A percentile compares a stretch with the other conserved stretches of the same genome.
Evolutionary conservation across 2,797 vertebrate genomes (phyloP).

Genomic region (Pantherophis vulpinus): DNA sequence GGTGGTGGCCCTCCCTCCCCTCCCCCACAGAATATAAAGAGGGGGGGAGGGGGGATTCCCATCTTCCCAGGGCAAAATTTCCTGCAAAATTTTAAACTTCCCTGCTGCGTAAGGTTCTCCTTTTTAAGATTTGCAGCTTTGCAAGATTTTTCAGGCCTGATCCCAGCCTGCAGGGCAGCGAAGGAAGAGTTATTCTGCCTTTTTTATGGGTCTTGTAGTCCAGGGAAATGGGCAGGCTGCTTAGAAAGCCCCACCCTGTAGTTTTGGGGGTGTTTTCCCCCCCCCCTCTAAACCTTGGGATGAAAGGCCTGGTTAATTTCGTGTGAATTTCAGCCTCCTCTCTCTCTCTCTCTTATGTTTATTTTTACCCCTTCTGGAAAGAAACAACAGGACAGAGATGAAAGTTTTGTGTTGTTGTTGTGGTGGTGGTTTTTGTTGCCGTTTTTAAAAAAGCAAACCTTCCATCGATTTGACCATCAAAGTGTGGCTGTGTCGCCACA

Average conservation of each 20-base stretch:
- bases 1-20: no score
- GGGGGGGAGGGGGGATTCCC: neutral
- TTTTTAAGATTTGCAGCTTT: neutral
- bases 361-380: no score
- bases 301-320: neutral
- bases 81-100: neutral
- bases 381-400: no score
- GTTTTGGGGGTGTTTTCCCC: no score
- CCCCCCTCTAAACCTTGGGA: no score
- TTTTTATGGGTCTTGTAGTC: neutral
- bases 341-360: no score
- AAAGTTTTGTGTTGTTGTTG: no score
- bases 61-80: neutral
- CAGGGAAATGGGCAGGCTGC: neutral
- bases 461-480: neutral
- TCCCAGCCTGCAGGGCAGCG: neutral
- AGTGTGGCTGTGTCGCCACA: rapidly evolving
- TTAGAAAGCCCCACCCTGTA: neutral
- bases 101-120: neutral
- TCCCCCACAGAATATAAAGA: neutral
- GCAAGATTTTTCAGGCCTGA: neutral
- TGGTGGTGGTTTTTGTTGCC: no score
- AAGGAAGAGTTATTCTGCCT: neutral
- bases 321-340: neutral
- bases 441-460: neutral